A percentile compares a stretch with the other conserved stretches of the same genome.
These are phyloP conservation scores for Capromys pilorides DNA, from an alignment of 2,797 vertebrate species.

Conservation along the genomic window DNA sequence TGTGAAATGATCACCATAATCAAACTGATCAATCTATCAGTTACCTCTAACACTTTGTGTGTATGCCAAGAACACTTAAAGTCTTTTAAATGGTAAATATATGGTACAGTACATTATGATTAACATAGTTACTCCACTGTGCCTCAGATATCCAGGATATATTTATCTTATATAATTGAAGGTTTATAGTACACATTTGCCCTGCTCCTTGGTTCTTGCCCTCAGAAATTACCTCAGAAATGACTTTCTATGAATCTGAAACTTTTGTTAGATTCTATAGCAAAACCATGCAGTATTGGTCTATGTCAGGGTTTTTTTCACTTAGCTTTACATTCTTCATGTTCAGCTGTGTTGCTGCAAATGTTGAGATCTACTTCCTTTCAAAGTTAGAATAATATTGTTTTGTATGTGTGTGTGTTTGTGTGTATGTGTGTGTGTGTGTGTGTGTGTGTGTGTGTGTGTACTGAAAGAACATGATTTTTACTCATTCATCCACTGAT, in stretches of 20 bases:
- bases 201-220: neutral
- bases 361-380: neutral
- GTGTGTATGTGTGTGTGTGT: neutral
- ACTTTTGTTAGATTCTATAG: neutral
- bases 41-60: neutral
- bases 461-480: neutral
- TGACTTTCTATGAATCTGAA: neutral
- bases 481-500: neutral
- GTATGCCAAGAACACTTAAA: neutral
- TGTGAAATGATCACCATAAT: neutral
- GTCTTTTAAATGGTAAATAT: neutral
- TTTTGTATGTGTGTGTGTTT: neutral
- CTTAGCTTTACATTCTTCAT: neutral
- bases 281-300: neutral
- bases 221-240: neutral
- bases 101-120: neutral
- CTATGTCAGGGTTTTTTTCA: neutral
- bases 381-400: neutral
- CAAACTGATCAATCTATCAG: neutral
- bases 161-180: neutral
- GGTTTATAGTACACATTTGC: neutral
- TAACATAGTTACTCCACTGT: neutral
- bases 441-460: no score
- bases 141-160: neutral
- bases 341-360: neutral